These are phyloP conservation scores for Calycopis cecrops DNA, from an alignment of 1,140 invertebrate genomes.

Conservation along the genomic window DNA sequence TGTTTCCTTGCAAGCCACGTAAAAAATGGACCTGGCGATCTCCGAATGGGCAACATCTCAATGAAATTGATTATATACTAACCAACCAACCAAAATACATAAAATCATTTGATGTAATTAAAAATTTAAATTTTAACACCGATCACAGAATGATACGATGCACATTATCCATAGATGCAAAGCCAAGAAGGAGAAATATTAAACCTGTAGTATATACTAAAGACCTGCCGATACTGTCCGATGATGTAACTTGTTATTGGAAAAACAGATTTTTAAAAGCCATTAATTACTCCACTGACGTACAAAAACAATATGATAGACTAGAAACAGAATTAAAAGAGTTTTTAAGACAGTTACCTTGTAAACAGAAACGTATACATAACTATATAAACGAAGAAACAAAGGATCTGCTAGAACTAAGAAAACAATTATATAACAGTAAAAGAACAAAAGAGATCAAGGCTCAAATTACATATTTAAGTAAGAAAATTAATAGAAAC, in stretches of 20 bases:
- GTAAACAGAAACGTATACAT: not conserved
- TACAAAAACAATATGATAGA: not conserved
- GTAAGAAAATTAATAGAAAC: slow-evolving; percentile 28
- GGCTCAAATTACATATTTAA: slow-evolving; percentile 20
- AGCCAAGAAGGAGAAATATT: slow-evolving; percentile 17
- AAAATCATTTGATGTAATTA: slow-evolving; percentile 20
- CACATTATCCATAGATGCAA: slow-evolving; percentile 14
- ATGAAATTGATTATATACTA: slow-evolving; percentile 20
- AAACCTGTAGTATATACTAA: slow-evolving; percentile 11
- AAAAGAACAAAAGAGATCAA: slow-evolving; percentile 21
- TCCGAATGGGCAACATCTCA: slow-evolving; percentile 4
- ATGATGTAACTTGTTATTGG: slow-evolving; percentile 12
- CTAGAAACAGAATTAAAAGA: slow-evolving; percentile 10
- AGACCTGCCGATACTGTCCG: not conserved
- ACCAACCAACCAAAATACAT: slow-evolving; percentile 16
- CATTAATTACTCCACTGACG: not conserved
- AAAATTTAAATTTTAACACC: slow-evolving; percentile 16
- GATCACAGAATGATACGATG: slow-evolving; percentile 18
- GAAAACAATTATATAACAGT: no score
- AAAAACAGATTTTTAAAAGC: slow-evolving; percentile 2
- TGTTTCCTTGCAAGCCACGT: no score
- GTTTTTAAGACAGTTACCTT: slow-evolving; percentile 11
- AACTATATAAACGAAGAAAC: slow-evolving; percentile 17
- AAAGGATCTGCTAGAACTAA: no score
- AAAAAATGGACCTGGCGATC: slow-evolving; percentile 23